phyloP scores from a whole-genome alignment of 2,113 vertebrate genomes.

The Salvator merianae region DNA sequence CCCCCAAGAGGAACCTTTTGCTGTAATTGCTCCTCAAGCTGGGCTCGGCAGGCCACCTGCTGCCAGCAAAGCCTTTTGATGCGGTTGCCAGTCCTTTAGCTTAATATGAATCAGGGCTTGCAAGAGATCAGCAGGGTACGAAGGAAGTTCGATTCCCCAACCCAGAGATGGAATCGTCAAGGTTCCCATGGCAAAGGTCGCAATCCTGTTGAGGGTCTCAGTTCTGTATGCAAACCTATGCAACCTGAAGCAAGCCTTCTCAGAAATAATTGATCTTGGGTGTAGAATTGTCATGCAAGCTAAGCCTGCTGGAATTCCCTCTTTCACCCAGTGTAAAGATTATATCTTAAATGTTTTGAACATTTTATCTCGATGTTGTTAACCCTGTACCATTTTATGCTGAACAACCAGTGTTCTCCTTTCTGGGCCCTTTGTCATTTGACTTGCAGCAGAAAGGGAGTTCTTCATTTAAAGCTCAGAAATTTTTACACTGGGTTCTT shows the following conservation, averaged over 20 bases:
- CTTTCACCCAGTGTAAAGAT: neutral
- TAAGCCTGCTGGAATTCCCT: neutral
- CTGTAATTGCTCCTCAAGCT: constrained; percentile 9
- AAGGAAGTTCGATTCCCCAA: neutral
- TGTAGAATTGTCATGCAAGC: neutral
- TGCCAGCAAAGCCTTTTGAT: constrained; percentile 20
- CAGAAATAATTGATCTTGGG: neutral
- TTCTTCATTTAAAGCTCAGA: neutral
- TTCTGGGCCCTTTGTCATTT: neutral
- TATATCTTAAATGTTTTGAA: neutral
- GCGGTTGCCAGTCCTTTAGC: constrained; percentile 2
- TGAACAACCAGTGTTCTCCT: neutral
- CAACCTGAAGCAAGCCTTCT: neutral
- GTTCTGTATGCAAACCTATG: neutral
- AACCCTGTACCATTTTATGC: neutral
- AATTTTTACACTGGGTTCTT: neutral
- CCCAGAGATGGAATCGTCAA: neutral
- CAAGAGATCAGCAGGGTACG: neutral
- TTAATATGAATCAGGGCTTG: neutral
- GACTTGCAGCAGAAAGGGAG: neutral
- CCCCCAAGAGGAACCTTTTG: neutral
- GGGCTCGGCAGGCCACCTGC: constrained; percentile 11
- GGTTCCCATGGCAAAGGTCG: neutral
- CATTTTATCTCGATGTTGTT: neutral
- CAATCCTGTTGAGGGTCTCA: too few species aligned